phyloP scores from a whole-genome alignment of 2,888 invertebrate species.

The Ecliptopera silaceata region DNA sequence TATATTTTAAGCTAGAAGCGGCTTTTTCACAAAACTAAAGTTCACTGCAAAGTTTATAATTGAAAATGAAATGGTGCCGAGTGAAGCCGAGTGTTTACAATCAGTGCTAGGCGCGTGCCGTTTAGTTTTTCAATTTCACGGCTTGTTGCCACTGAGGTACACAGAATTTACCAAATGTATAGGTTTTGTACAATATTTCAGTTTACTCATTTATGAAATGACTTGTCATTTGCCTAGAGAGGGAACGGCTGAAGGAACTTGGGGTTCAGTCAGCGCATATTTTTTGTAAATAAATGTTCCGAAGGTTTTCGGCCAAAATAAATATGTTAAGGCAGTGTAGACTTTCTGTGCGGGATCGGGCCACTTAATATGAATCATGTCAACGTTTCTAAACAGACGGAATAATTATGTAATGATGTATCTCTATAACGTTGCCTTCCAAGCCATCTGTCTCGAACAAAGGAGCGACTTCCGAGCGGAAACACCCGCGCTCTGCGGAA shows the following conservation, averaged over 20 bases:
- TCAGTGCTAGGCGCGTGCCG: background rate
- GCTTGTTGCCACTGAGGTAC: background rate
- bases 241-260: background rate
- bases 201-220: background rate
- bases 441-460: no score
- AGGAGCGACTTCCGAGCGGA: no score
- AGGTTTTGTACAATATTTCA: background rate
- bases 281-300: no score
- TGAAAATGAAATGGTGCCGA: slow-evolving; percentile 10
- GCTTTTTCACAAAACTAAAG: background rate
- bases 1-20: background rate
- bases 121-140: slow-evolving; percentile 21
- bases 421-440: no score
- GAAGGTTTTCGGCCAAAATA: no score
- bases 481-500: no score
- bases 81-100: slow-evolving; percentile 4
- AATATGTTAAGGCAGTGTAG: no score
- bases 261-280: background rate
- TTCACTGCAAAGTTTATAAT: slow-evolving; percentile 6
- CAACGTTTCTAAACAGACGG: no score
- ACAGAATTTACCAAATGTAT: background rate
- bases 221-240: background rate
- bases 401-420: no score
- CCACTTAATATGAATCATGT: no score
- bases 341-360: no score